phyloP scores from a whole-genome alignment of 2,797 vertebrate genomes.

The Linurgus olivaceus region DNA sequence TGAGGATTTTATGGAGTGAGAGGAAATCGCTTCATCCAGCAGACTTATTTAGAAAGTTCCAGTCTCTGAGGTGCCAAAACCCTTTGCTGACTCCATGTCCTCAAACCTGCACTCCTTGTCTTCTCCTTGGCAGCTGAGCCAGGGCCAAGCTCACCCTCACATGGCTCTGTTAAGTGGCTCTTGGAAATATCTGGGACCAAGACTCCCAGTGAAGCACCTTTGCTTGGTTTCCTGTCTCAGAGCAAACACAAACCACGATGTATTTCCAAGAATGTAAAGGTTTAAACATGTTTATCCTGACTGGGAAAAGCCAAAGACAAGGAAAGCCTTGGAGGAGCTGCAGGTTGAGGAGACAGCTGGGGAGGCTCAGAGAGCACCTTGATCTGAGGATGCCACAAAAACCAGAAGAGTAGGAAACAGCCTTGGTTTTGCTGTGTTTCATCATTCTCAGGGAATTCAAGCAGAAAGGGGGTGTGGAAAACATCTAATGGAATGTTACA shows the following conservation, averaged over 20 bases:
- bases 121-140: not conserved
- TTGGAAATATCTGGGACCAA: not conserved
- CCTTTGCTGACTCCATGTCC: not conserved
- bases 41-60: not conserved
- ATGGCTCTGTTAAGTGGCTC: not conserved
- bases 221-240: not conserved
- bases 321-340: not conserved
- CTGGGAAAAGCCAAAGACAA: not conserved
- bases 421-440: not conserved
- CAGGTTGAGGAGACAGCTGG: rapidly evolving
- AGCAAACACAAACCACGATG: not conserved
- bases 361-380: not conserved
- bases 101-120: not conserved
- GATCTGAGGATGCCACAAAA: rapidly evolving
- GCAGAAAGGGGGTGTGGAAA: not conserved
- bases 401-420: not conserved
- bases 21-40: not conserved
- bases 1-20: not conserved
- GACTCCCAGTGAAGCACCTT: not conserved
- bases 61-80: not conserved
- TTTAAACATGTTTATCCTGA: not conserved
- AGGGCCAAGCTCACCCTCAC: not conserved
- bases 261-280: not conserved
- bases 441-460: not conserved
- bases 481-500: not conserved